Percentiles rank a stretch among this genome's conserved stretches.
Evolutionary conservation across 2,888 invertebrate species (phyloP).

Genomic region (Brachypalpus laphriformis): DNA sequence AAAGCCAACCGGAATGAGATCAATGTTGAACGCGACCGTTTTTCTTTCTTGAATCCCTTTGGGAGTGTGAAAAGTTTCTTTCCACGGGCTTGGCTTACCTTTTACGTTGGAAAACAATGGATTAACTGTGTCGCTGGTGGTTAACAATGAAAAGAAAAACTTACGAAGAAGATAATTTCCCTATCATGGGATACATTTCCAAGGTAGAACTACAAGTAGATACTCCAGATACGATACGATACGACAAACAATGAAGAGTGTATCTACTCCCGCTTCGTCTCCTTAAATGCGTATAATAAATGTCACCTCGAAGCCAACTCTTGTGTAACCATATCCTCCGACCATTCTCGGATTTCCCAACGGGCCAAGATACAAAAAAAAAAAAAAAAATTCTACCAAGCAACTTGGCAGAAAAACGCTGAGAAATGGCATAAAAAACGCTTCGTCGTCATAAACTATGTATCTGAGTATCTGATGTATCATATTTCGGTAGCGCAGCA

Average conservation of each 20-base stretch:
- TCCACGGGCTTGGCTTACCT: conserved; percentile 32
- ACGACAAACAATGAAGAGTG: conserved; percentile 17
- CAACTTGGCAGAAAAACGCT: conserved; percentile 39
- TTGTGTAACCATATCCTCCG: conserved; percentile 46
- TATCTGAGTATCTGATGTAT: conserved; percentile 13
- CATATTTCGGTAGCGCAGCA: conserved; percentile 33
- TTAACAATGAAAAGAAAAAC: conserved; percentile 24
- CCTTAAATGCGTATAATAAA: conserved; percentile 39
- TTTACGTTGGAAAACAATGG: conserved; percentile 28
- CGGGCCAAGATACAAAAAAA: conserved; percentile 12
- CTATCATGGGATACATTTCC: conserved; percentile 40
- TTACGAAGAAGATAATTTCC: conserved; percentile 29
- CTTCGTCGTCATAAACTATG: conserved; percentile 19
- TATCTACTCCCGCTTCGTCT: neutral
- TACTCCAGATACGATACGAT: conserved; percentile 7
- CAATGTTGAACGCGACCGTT: conserved; percentile 52
- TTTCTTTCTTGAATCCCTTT: conserved; percentile 1
- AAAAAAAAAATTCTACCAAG: neutral
- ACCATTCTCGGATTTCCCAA: conserved; percentile 57
- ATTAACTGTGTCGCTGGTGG: conserved; percentile 62
- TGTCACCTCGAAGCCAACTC: conserved; percentile 39
- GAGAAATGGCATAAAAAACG: conserved; percentile 26
- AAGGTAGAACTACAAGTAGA: conserved; percentile 39
- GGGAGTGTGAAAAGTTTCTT: conserved; percentile 51
- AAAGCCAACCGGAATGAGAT: conserved; percentile 50